Percentiles rank a stretch among this genome's conserved stretches.
phyloP scores from a whole-genome alignment of 53 echinoderm and acorn worm genomes.

The Crossaster papposus region DNA sequence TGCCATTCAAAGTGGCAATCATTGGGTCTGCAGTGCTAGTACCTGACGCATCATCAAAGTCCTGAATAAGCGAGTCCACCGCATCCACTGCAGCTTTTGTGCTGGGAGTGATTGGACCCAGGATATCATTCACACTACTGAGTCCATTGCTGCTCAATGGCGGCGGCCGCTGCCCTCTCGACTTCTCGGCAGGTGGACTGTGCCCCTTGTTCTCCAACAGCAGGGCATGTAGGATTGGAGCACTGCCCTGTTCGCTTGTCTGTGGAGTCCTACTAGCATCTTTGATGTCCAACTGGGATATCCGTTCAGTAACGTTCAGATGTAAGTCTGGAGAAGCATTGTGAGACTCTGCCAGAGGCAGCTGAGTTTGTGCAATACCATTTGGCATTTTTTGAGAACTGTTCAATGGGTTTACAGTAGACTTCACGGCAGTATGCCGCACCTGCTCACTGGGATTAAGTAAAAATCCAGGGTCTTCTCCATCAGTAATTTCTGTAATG shows the following conservation, averaged over 20 bases:
- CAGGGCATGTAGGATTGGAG: conserved; percentile 82
- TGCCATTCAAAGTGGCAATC: conserved; percentile 52
- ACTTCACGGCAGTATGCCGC: background rate
- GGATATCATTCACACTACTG: conserved; percentile 53
- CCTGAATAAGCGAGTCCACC: conserved; percentile 69
- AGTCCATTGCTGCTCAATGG: conserved; percentile 49
- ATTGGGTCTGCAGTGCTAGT: conserved; percentile 10
- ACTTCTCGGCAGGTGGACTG: conserved; percentile 32
- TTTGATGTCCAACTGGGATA: conserved; percentile 89
- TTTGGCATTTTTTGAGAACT: conserved; percentile 33
- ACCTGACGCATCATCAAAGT: conserved; percentile 49
- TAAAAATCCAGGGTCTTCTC: conserved; percentile 29
- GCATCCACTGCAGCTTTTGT: conserved; percentile 70
- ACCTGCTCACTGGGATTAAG: conserved; percentile 19
- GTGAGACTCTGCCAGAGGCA: background rate
- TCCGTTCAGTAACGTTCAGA: conserved; percentile 84
- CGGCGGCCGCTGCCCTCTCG: conserved; percentile 48
- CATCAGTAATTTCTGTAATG: conserved; percentile 42
- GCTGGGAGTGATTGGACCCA: conserved; percentile 71
- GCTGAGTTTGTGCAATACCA: conserved; percentile 17
- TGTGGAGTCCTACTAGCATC: conserved; percentile 50
- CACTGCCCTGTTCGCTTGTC: conserved; percentile 38
- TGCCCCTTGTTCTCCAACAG: conserved; percentile 74
- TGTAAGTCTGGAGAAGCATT: conserved; percentile 22
- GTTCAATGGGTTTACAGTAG: background rate